Evolutionary conservation across 2,888 invertebrate genomes (phyloP).

Genomic region (Apamea monoglypha): DNA sequence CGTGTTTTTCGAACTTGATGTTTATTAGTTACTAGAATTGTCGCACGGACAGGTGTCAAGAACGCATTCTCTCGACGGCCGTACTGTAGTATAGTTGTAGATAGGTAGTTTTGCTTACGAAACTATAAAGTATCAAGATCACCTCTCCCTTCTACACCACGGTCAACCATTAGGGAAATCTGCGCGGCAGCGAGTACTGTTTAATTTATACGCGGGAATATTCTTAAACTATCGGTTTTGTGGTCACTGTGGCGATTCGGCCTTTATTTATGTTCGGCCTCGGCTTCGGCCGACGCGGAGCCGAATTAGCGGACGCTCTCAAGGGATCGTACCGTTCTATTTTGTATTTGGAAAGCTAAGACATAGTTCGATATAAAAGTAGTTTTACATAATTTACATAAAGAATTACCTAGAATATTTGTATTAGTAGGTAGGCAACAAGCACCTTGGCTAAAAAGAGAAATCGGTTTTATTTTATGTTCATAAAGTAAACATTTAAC

Average conservation of each 20-base stretch:
- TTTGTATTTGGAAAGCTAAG: constrained; percentile 60
- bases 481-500: background rate
- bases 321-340: constrained; percentile 65
- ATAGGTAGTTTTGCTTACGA: background rate
- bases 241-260: constrained; percentile 84
- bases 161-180: constrained; percentile 90
- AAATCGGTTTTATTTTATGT: background rate
- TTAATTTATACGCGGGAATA: constrained; percentile 90
- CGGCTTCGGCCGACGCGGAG: constrained; percentile 64
- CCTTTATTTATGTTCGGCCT: constrained; percentile 84
- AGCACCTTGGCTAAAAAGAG: background rate
- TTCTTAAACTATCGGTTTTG: constrained; percentile 90
- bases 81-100: background rate
- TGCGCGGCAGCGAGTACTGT: constrained; percentile 85
- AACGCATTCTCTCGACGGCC: too few species aligned
- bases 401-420: background rate
- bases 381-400: constrained; percentile 31
- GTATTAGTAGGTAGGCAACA: background rate
- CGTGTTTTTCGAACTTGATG: too few species aligned
- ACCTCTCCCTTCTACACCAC: constrained; percentile 58
- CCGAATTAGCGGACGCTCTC: constrained; percentile 76
- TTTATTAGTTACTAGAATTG: too few species aligned
- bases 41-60: too few species aligned
- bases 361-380: constrained; percentile 39
- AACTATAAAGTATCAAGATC: constrained; percentile 75